A percentile compares a stretch with the other conserved stretches of the same genome.
These are phyloP conservation scores for Anastrepha ludens DNA, from an alignment of 1,140 invertebrate genomes.

Conservation along the genomic window DNA sequence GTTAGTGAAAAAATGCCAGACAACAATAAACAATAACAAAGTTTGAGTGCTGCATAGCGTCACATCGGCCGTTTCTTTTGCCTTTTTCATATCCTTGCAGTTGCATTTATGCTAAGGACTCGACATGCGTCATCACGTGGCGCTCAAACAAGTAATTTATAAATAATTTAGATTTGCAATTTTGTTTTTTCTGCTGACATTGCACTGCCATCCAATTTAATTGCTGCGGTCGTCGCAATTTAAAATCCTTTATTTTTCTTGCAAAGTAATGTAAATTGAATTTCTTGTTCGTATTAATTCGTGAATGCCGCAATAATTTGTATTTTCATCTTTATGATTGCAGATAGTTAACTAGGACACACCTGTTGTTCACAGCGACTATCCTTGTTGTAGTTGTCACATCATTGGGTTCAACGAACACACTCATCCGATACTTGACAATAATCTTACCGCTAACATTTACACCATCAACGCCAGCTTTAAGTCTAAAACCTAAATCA, in stretches of 20 bases:
- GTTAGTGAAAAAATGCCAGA: background rate
- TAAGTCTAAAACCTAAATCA: background rate
- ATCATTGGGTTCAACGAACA: slow-evolving; percentile 8
- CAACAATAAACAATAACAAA: slow-evolving; percentile 37
- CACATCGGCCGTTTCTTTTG: background rate
- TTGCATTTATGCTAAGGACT: background rate
- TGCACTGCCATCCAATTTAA: background rate
- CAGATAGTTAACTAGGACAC: slow-evolving; percentile 42
- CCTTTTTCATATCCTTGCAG: background rate
- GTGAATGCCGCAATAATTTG: background rate
- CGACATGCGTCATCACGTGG: slow-evolving; percentile 1
- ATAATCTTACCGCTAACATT: slow-evolving; percentile 49
- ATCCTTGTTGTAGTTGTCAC: background rate
- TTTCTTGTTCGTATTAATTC: no score
- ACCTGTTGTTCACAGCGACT: background rate
- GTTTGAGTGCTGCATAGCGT: background rate
- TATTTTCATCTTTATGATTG: background rate
- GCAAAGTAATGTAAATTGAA: no score
- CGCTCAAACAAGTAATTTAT: background rate
- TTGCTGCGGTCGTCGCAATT: background rate
- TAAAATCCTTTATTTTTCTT: background rate
- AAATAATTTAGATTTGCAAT: slow-evolving; percentile 2
- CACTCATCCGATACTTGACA: slow-evolving; percentile 32
- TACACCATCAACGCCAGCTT: slow-evolving; percentile 39
- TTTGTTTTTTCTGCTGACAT: background rate